phyloP scores from a whole-genome alignment of 2,888 invertebrate species.

The Acleris sparsana region DNA sequence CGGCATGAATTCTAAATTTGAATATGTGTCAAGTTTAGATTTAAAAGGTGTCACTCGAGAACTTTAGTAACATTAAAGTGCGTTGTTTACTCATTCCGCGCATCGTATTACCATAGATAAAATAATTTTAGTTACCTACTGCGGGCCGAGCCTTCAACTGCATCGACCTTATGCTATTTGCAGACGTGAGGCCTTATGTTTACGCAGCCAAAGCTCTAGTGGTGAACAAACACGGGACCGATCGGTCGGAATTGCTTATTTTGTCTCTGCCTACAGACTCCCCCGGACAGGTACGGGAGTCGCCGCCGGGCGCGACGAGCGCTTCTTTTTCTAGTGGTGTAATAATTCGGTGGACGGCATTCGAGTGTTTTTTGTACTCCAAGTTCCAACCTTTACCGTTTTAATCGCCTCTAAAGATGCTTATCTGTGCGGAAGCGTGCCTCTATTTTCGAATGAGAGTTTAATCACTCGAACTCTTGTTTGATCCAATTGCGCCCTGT shows the following conservation, averaged over 20 bases:
- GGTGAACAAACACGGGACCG: constrained; percentile 81
- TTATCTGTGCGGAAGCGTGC: constrained; percentile 65
- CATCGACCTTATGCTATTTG: constrained; percentile 79
- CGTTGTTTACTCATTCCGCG: constrained; percentile 56
- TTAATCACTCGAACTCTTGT: constrained; percentile 57
- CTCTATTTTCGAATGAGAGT: constrained; percentile 52
- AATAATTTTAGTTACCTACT: constrained; percentile 58
- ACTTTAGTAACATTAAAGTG: constrained; percentile 50
- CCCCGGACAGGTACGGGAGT: constrained; percentile 70
- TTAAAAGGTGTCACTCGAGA: constrained; percentile 44
- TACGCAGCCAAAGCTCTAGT: constrained; percentile 81
- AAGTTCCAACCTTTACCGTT: constrained; percentile 61
- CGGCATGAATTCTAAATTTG: constrained; percentile 39
- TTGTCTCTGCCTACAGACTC: constrained; percentile 81
- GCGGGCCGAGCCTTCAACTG: constrained; percentile 65
- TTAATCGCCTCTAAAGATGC: constrained; percentile 64
- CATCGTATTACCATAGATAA: constrained; percentile 53
- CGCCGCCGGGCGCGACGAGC: constrained; percentile 65
- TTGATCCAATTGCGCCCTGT: constrained; percentile 27
- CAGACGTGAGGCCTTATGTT: constrained; percentile 81
- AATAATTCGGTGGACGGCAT: constrained; percentile 67
- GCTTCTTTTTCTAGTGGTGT: constrained; percentile 60
- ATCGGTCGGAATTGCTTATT: constrained; percentile 83
- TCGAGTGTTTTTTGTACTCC: constrained; percentile 63
- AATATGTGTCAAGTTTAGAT: constrained; percentile 39